Evolutionary conservation across 1,140 invertebrate genomes (phyloP).

Genomic region (Apis cerana): DNA sequence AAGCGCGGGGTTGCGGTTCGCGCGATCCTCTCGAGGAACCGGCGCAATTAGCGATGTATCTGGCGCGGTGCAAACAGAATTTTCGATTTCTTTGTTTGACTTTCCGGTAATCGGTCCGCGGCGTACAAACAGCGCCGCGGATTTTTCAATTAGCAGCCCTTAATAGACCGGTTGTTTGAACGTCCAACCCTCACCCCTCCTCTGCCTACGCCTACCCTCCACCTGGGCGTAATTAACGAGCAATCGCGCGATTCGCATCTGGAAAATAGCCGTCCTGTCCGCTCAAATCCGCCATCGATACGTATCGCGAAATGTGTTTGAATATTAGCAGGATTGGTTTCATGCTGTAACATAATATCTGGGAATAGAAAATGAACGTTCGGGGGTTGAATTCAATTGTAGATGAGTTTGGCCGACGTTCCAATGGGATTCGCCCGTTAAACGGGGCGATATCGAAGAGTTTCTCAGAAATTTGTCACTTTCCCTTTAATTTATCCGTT

Average conservation of each 20-base stretch:
- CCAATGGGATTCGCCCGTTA: background rate
- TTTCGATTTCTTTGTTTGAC: constrained; percentile 50
- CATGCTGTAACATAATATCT: no score
- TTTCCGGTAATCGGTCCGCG: constrained; percentile 30
- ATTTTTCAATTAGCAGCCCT: constrained; percentile 48
- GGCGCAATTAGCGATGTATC: constrained; percentile 41
- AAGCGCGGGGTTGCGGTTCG: background rate
- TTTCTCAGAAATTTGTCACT: background rate
- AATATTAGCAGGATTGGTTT: background rate
- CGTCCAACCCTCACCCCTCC: constrained; percentile 4
- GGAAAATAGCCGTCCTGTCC: background rate
- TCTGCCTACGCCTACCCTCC: no score
- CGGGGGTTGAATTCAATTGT: background rate
- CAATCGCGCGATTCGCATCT: constrained; percentile 53
- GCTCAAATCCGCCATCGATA: background rate
- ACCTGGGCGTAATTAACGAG: constrained; percentile 55
- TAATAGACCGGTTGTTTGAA: constrained; percentile 44
- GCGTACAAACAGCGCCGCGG: constrained; percentile 20
- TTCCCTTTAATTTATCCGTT: background rate
- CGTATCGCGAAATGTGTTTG: background rate
- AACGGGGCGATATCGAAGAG: background rate
- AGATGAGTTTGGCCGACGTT: background rate
- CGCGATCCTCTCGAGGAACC: background rate
- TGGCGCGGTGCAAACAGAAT: constrained; percentile 34
- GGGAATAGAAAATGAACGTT: background rate